Evolutionary conservation across 2,797 vertebrate genomes (phyloP), one percentile per base, ranked within the genome.

Genomic region (Salmo trutta): DNA sequence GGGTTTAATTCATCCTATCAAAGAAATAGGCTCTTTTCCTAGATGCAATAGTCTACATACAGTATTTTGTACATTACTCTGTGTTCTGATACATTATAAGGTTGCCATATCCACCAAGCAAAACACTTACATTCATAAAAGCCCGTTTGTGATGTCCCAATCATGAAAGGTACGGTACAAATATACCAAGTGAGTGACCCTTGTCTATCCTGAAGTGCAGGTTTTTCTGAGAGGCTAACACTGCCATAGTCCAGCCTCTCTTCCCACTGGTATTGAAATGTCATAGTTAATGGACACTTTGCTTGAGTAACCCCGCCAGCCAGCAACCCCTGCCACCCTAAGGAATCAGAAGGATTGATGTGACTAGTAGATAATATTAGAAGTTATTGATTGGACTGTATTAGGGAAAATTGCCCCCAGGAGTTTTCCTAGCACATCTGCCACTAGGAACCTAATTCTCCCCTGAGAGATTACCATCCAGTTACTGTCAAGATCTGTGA

Each of bases 301-400:
- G 64, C 79, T 71, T 77, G 80, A 79, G 47, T 82, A 76, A 80
- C 75, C 73, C 19, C 77, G n/a, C 75, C 65, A 14, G 52, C 72
- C 3, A 41, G 78, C 0, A 5, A 78, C 80, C 62, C 0, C 68
- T 66, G 79, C 74, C 59, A 27, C 59, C 69, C 65, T 31, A 73
- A 29, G 10, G 21, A 53, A 70, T 71, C 27, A 4, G 14, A 66
- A 4, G 14, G 12, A 66, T 66, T 10, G 1, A 59, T 59, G 56
- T 59, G 56, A 59, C 56, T 59, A 71, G 75, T 65, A 82, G 85
- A 85, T 82, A 73, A 85, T 82, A 78, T 86, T 81, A 84, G 83
- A 85, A 85, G 79, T 85, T 88, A 90, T 89, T 89, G 89, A 92
- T 90, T 88, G 76, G 75, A 64, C 80, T 84, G 80, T 80, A 87